Percentiles rank a stretch among this genome's conserved stretches.
Conservation (phyloP, 2,888 invertebrate genomes). For the Meganola albula region DNA sequence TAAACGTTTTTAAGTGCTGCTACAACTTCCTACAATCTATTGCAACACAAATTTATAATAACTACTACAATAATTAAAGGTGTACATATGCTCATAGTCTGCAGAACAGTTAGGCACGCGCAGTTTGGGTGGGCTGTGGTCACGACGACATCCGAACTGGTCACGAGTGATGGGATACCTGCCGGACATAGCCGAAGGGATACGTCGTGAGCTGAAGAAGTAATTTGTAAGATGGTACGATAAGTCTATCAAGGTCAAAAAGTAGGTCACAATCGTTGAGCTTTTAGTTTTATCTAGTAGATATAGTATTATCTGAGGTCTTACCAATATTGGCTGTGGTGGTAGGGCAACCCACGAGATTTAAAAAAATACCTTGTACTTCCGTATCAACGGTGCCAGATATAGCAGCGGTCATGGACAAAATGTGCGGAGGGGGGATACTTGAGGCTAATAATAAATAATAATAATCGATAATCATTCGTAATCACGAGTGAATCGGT, state of each 20-base stretch:
- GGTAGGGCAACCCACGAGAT: too few relatives aligned
- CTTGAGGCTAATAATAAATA: too few relatives aligned
- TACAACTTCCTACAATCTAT: too few relatives aligned
- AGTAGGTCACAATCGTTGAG: slow-evolving; percentile 16
- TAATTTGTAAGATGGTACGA: slow-evolving; percentile 23
- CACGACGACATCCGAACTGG: slow-evolving; percentile 46
- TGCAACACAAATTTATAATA: too few relatives aligned
- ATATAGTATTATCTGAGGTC: too few relatives aligned
- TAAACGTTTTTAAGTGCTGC: too few relatives aligned
- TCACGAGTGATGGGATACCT: slow-evolving; percentile 59
- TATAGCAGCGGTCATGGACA: too few relatives aligned
- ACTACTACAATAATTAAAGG: too few relatives aligned
- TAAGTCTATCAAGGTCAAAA: slow-evolving; percentile 21
- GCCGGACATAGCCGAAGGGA: slow-evolving; percentile 34
- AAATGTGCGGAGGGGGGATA: too few relatives aligned
- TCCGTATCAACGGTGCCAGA: background rate
- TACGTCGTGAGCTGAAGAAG: slow-evolving; percentile 20
- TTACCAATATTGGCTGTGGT: too few relatives aligned
- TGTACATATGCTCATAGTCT: slow-evolving; percentile 15
- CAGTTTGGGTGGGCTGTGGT: slow-evolving; percentile 49
- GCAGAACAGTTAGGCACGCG: slow-evolving; percentile 41
- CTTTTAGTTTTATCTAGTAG: background rate
- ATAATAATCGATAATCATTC: too few relatives aligned
- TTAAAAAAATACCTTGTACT: background rate
- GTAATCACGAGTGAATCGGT: too few relatives aligned